Percentiles rank a stretch among this genome's conserved stretches.
Evolutionary conservation across 2,888 invertebrate species (phyloP).

Genomic region (Rhagonycha lutea): DNA sequence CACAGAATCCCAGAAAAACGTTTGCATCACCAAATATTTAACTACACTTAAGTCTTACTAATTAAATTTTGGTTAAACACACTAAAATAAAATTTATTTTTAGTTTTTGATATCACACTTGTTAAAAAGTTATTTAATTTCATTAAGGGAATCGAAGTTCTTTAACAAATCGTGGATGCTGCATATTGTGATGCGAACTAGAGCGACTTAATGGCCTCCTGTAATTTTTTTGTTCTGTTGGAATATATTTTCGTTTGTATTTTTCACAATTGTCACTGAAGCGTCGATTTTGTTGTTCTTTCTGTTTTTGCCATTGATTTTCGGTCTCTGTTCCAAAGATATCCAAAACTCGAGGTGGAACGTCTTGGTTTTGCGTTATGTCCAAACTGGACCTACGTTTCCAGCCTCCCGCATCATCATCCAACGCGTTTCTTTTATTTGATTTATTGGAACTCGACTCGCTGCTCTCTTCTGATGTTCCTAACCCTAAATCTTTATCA

Average conservation of each 20-base stretch:
- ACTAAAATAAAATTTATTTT: neutral
- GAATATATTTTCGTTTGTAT: conserved; percentile 56
- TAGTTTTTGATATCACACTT: neutral
- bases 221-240: conserved; percentile 52
- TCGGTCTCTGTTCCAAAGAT: conserved; percentile 69
- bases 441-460: conserved; percentile 80
- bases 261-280: conserved; percentile 38
- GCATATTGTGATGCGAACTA: conserved; percentile 67
- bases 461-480: conserved; percentile 84
- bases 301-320: conserved; percentile 58
- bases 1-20: neutral
- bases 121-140: conserved; percentile 2
- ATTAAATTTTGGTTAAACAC: neutral
- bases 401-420: conserved; percentile 67
- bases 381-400: conserved; percentile 66
- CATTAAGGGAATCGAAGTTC: conserved; percentile 65
- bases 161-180: conserved; percentile 65
- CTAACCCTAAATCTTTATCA: conserved; percentile 79
- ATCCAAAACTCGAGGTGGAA: conserved; percentile 67
- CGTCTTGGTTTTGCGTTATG: conserved; percentile 60
- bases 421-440: conserved; percentile 55
- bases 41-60: neutral
- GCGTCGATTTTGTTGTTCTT: conserved; percentile 36
- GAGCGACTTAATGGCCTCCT: conserved; percentile 55
- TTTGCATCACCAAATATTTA: neutral